Percentiles rank a stretch among this genome's conserved stretches.
These are phyloP conservation scores for Callopanchax toddi DNA, from an alignment of 2,113 vertebrate genomes.

Conservation along the genomic window DNA sequence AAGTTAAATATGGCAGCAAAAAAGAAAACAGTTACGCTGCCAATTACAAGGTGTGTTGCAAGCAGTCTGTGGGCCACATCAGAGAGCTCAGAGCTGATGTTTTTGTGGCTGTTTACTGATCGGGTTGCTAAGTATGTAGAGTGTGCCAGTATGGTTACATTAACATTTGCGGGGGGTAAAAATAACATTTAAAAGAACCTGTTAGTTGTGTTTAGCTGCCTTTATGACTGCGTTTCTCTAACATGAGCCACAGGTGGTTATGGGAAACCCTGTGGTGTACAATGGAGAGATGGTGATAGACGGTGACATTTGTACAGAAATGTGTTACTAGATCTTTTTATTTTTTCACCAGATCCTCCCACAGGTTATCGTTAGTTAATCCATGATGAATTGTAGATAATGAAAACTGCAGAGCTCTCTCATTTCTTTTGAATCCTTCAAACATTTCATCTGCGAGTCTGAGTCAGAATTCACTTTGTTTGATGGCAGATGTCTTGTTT, in stretches of 20 bases:
- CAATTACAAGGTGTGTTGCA: constrained; percentile 71
- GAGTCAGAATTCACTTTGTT: constrained; percentile 4
- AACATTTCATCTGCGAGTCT: background rate
- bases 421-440: constrained; percentile 18
- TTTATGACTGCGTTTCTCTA: constrained; percentile 54
- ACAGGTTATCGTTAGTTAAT: constrained; percentile 42
- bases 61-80: constrained; percentile 58
- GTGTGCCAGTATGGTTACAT: constrained; percentile 52
- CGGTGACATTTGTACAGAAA: constrained; percentile 47
- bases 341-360: constrained; percentile 23
- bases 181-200: constrained; percentile 56
- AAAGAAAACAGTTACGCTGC: constrained; percentile 66
- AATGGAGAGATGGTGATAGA: constrained; percentile 12
- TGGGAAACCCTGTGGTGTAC: constrained; percentile 46
- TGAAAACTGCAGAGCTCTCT: constrained; percentile 33
- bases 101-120: constrained; percentile 60
- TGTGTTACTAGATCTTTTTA: constrained; percentile 23
- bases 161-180: constrained; percentile 64
- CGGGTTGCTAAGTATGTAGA: constrained; percentile 64
- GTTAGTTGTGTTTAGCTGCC: constrained; percentile 59
- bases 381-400: constrained; percentile 34
- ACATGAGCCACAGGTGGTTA: too few relatives aligned
- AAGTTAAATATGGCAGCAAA: constrained; percentile 52
- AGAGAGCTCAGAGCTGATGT: constrained; percentile 40
- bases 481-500: constrained; percentile 13